A percentile compares a stretch with the other conserved stretches of the same genome.
phyloP scores from a whole-genome alignment of 2,888 invertebrate species.

The Chirona hameri region DNA sequence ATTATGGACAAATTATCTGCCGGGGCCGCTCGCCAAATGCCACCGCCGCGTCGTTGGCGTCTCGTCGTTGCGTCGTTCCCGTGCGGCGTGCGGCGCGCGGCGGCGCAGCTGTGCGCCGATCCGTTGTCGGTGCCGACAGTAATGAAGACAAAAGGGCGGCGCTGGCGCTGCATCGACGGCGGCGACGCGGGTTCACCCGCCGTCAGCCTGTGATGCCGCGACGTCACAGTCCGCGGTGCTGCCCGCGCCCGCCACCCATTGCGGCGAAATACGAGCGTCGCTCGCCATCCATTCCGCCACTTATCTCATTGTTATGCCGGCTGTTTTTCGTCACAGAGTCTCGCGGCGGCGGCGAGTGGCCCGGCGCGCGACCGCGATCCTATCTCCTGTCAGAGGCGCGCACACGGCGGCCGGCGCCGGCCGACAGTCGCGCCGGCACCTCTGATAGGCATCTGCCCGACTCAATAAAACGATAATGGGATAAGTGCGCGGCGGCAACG shows the following conservation, averaged over 20 bases:
- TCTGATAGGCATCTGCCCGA: neutral
- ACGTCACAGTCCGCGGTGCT: neutral
- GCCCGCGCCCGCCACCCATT: neutral
- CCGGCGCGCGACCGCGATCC: neutral
- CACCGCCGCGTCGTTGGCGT: neutral
- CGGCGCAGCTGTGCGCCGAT: conserved; percentile 10
- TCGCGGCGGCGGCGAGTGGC: neutral
- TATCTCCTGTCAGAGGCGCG: neutral
- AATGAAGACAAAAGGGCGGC: neutral
- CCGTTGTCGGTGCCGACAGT: conserved; percentile 9
- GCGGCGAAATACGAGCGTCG: neutral
- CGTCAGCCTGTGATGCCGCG: neutral
- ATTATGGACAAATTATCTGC: conserved; percentile 12
- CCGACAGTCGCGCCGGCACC: neutral
- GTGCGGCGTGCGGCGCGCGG: neutral
- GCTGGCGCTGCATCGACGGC: neutral
- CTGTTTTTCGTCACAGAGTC: neutral
- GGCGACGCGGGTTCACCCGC: neutral
- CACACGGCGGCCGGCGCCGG: neutral
- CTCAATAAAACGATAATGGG: conserved; percentile 28
- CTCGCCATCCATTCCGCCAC: neutral
- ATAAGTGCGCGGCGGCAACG: conserved; percentile 8
- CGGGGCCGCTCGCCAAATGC: neutral
- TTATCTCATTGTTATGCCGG: conserved; percentile 23
- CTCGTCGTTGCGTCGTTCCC: too few species aligned